Percentiles rank a stretch among this genome's conserved stretches.
These are phyloP conservation scores for Melanotaenia maccullochi DNA, from an alignment of 2,797 vertebrate genomes.

Conservation along the genomic window DNA sequence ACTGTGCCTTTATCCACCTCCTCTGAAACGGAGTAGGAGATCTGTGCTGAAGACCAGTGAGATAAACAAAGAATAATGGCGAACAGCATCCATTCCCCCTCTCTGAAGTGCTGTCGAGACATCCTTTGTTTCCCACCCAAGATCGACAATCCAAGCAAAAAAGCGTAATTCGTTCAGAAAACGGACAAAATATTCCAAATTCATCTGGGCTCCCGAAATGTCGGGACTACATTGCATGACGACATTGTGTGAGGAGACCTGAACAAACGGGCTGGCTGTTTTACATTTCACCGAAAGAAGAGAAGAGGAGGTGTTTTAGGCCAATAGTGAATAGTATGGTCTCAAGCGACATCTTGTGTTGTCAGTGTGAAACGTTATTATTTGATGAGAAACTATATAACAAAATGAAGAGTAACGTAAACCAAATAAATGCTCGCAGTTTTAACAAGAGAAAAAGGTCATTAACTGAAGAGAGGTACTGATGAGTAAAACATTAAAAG, in stretches of 20 bases:
- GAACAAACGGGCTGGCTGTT: not conserved
- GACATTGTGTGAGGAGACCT: constrained; percentile 14
- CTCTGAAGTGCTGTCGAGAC: not conserved
- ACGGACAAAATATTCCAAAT: not conserved
- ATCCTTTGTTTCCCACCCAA: constrained; percentile 17
- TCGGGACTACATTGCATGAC: not conserved
- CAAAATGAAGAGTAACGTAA: not conserved
- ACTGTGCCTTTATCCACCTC: constrained; percentile 81
- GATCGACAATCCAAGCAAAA: not conserved
- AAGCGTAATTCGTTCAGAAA: not conserved
- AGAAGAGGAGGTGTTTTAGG: constrained; percentile 53
- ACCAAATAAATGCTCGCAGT: not conserved
- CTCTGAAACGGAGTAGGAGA: constrained; percentile 82
- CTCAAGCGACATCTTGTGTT: constrained; percentile 70
- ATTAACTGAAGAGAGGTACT: too few relatives aligned
- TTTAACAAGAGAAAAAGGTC: too few relatives aligned
- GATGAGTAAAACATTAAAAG: too few relatives aligned
- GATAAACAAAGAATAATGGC: constrained; percentile 68
- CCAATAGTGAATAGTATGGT: constrained; percentile 45
- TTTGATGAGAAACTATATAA: not conserved
- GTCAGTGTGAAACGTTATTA: not conserved
- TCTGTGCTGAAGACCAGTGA: constrained; percentile 61
- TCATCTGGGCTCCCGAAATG: not conserved
- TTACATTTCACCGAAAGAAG: not conserved
- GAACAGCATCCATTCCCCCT: constrained; percentile 29